Percentiles rank a stretch among this genome's conserved stretches.
These are phyloP conservation scores for Botia kubotai DNA, from an alignment of 2,797 vertebrate genomes.

Conservation along the genomic window DNA sequence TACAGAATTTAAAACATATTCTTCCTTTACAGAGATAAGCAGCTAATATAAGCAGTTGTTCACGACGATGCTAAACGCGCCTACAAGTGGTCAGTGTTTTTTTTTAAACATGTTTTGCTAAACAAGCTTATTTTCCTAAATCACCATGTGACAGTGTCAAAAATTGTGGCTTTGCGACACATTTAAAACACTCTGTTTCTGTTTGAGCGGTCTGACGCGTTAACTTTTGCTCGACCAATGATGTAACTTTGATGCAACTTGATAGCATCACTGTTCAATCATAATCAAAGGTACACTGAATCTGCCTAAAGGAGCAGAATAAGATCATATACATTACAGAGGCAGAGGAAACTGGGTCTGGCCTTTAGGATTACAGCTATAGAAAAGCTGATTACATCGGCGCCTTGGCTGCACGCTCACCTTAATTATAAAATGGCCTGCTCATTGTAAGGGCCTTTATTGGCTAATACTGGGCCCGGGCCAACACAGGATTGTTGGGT, in stretches of 20 bases:
- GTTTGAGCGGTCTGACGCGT: not conserved
- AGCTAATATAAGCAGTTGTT: not conserved
- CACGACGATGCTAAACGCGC: not conserved
- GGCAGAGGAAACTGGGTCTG: conserved; percentile 67
- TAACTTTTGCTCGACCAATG: not conserved
- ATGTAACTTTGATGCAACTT: not conserved
- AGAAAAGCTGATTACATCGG: conserved; percentile 76
- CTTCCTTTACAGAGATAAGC: too few species aligned
- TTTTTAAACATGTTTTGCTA: not conserved
- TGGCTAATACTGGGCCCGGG: conserved; percentile 54
- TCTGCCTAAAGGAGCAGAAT: conserved; percentile 59
- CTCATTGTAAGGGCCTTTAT: conserved; percentile 57
- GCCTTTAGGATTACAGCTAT: conserved; percentile 74
- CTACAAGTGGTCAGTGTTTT: not conserved
- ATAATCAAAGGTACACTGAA: conserved; percentile 59
- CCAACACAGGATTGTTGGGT: conserved; percentile 42
- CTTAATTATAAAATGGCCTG: conserved; percentile 68
- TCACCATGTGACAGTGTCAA: not conserved
- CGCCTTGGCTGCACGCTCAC: conserved; percentile 66
- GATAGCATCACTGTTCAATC: conserved; percentile 22
- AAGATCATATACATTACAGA: conserved; percentile 59
- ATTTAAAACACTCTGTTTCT: not conserved
- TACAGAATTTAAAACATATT: not conserved
- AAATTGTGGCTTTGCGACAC: not conserved
- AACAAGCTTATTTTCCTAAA: not conserved